These are phyloP conservation scores for Diaperis boleti DNA, from an alignment of 2,888 invertebrate species.

Conservation along the genomic window DNA sequence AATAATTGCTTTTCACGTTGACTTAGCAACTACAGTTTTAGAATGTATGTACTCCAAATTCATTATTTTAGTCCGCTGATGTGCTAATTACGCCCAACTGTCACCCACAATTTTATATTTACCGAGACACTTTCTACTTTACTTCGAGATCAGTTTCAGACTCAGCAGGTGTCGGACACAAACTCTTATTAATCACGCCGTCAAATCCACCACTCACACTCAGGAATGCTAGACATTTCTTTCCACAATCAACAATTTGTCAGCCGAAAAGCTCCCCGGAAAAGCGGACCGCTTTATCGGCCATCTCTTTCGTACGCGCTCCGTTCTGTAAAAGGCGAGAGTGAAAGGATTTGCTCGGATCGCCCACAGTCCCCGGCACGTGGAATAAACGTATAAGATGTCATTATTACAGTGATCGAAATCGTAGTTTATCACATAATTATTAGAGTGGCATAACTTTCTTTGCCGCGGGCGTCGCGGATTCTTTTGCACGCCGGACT, in stretches of 20 bases:
- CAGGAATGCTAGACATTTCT: too few relatives aligned
- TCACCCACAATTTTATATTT: too few relatives aligned
- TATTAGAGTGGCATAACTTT: slow-evolving; percentile 60
- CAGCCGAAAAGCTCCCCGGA: slow-evolving; percentile 4
- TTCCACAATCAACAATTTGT: slow-evolving; percentile 24
- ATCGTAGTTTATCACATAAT: slow-evolving; percentile 60
- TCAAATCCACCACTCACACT: too few relatives aligned
- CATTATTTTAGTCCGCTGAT: too few relatives aligned
- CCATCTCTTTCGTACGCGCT: slow-evolving; percentile 26
- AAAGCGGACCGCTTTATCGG: slow-evolving; percentile 31
- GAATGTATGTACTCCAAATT: too few relatives aligned
- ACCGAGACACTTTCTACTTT: too few relatives aligned
- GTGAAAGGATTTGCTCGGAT: slow-evolving; percentile 45
- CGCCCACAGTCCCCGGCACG: slow-evolving; percentile 49
- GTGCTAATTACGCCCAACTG: too few relatives aligned
- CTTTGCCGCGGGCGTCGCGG: slow-evolving; percentile 53
- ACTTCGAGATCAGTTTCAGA: too few relatives aligned
- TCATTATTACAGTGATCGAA: slow-evolving; percentile 58
- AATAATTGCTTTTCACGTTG: too few relatives aligned
- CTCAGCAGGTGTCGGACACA: too few relatives aligned
- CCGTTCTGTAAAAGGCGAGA: slow-evolving; percentile 45
- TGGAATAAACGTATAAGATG: slow-evolving; percentile 53
- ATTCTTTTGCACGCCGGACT: slow-evolving; percentile 46
- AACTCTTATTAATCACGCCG: too few relatives aligned
- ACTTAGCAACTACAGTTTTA: too few relatives aligned